phyloP scores from a whole-genome alignment of 2,797 vertebrate species.

The Rhinichthys osculus region DNA sequence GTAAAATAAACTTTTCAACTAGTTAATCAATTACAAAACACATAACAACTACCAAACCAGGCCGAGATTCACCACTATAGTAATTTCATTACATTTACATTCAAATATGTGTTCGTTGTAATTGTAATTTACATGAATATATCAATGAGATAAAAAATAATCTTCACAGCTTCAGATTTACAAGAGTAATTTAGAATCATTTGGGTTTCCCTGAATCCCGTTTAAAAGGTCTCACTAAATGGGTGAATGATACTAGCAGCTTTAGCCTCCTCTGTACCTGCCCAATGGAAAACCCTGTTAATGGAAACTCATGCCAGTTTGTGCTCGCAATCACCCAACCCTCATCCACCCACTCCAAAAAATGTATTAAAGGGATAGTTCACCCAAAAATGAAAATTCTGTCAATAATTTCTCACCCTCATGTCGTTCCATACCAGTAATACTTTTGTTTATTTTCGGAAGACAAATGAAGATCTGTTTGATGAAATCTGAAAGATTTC shows the following conservation, averaged over 20 bases:
- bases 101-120: background rate
- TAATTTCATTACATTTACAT: background rate
- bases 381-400: background rate
- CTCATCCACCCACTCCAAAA: background rate
- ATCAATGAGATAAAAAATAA: background rate
- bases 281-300: conserved; percentile 24
- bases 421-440: background rate
- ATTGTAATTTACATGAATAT: background rate
- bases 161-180: background rate
- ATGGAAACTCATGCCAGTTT: conserved; percentile 19
- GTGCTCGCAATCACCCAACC: background rate
- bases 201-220: background rate
- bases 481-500: background rate
- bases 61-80: background rate
- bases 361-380: conserved; percentile 1
- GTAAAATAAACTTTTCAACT: background rate
- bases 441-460: background rate
- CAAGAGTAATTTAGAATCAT: background rate
- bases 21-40: background rate
- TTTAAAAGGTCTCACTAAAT: background rate
- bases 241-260: background rate
- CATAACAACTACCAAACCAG: background rate
- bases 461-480: background rate
- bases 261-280: conserved; percentile 1
- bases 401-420: background rate